A percentile compares a stretch with the other conserved stretches of the same genome.
These are phyloP conservation scores for Halisarca cf. caerulea DNA, from an alignment of 37 sponge, comb jelly and placozoan genomes.

Conservation along the genomic window DNA sequence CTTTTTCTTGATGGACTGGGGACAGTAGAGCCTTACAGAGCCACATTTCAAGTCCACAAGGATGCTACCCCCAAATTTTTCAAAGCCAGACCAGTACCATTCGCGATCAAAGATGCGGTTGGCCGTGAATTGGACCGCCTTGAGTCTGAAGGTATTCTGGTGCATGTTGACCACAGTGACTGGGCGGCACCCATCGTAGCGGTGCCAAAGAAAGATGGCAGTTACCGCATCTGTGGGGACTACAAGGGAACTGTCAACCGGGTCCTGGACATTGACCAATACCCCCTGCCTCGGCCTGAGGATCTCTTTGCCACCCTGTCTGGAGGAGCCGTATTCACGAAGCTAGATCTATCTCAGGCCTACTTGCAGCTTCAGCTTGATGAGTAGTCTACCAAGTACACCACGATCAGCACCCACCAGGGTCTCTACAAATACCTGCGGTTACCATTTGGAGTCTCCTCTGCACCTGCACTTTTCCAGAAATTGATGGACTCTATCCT, in stretches of 20 bases:
- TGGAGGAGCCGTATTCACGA: constrained; percentile 35
- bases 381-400: not conserved
- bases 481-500: constrained; percentile 27
- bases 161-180: constrained; percentile 4
- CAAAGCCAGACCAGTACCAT: constrained; percentile 17
- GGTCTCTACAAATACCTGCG: constrained; percentile 9
- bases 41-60: not conserved
- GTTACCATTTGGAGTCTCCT: constrained; percentile 42
- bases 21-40: not conserved
- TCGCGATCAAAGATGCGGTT: not conserved
- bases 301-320: constrained; percentile 20
- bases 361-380: constrained; percentile 7
- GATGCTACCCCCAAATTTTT: constrained; percentile 6
- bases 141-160: not conserved
- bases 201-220: constrained; percentile 23
- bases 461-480: constrained; percentile 49
- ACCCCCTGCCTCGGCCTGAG: constrained; percentile 38
- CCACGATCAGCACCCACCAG: constrained; percentile 35
- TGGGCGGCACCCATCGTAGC: constrained; percentile 49
- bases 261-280: not conserved
- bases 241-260: constrained; percentile 29
- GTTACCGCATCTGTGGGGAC: constrained; percentile 33
- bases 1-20: not conserved
- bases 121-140: not conserved
- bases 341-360: constrained; percentile 33